Evolutionary conservation across 2,888 invertebrate species (phyloP).

Genomic region (Carterocephalus palaemon): DNA sequence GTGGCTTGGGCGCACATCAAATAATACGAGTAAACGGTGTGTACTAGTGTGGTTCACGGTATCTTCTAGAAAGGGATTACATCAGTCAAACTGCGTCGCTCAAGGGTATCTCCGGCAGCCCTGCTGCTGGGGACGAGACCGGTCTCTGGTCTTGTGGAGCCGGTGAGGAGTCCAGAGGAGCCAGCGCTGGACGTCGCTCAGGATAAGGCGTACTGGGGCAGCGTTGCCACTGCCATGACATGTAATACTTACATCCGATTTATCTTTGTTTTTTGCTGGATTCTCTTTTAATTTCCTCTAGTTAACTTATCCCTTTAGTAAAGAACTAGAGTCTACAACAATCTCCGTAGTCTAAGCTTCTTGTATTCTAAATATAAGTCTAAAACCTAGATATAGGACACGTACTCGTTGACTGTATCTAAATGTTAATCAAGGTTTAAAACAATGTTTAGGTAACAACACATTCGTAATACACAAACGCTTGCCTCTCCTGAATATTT

Average conservation of each 20-base stretch:
- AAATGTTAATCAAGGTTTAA: too few relatives aligned
- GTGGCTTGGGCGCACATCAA: too few relatives aligned
- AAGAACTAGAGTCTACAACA: too few relatives aligned
- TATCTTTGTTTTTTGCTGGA: not conserved
- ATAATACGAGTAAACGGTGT: too few relatives aligned
- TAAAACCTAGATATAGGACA: too few relatives aligned
- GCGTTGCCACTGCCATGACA: slow-evolving; percentile 63
- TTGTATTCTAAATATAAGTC: too few relatives aligned
- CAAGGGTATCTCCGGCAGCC: slow-evolving; percentile 73
- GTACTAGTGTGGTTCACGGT: too few relatives aligned
- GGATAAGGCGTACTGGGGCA: slow-evolving; percentile 75
- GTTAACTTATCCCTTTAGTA: slow-evolving; percentile 1
- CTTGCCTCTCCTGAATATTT: too few relatives aligned
- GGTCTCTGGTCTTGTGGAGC: slow-evolving; percentile 72
- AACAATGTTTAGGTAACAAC: too few relatives aligned
- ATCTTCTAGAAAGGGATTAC: slow-evolving; percentile 2
- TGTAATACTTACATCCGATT: slow-evolving; percentile 53
- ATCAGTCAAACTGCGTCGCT: slow-evolving; percentile 67
- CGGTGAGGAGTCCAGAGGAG: slow-evolving; percentile 69
- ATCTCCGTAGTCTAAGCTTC: too few relatives aligned
- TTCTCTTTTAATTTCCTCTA: slow-evolving; percentile 8
- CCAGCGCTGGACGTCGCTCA: slow-evolving; percentile 73
- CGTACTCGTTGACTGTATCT: too few relatives aligned
- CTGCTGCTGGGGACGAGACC: slow-evolving; percentile 79
- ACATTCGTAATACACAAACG: too few relatives aligned